Evolutionary conservation across 2,797 vertebrate species (phyloP).

Genomic region (Neostethus bicornis): DNA sequence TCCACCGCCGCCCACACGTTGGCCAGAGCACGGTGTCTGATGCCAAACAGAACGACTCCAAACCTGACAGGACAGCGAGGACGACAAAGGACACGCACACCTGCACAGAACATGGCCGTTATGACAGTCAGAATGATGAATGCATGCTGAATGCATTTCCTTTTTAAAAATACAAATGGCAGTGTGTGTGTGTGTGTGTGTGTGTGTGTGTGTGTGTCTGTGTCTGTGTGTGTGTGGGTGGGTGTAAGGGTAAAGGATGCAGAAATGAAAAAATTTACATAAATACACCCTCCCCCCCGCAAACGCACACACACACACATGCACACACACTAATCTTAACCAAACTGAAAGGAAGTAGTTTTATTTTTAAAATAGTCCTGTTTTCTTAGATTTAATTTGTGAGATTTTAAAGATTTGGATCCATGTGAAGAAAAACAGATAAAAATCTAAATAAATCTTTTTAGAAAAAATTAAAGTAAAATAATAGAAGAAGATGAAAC

Average conservation of each 20-base stretch:
- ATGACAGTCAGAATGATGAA: constrained; percentile 12
- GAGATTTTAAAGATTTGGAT: not conserved
- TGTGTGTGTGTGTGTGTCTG: not conserved
- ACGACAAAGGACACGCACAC: constrained; percentile 2
- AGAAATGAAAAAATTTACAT: constrained; percentile 17
- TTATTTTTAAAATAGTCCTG: constrained; percentile 12
- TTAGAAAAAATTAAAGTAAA: constrained; percentile 17
- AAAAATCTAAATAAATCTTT: not conserved
- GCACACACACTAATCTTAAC: constrained; percentile 5
- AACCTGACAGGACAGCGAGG: constrained; percentile 15
- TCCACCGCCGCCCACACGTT: constrained; percentile 8
- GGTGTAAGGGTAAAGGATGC: constrained; percentile 14
- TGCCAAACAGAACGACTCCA: not conserved
- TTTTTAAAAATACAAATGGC: constrained; percentile 18
- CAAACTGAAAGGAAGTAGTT: too few species aligned
- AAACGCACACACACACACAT: too few species aligned
- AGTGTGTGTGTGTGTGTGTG: constrained; percentile 1
- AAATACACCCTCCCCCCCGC: constrained; percentile 2
- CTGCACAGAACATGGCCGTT: constrained; percentile 15
- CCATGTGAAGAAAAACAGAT: not conserved
- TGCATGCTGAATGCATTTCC: constrained; percentile 18
- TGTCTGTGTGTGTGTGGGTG: not conserved
- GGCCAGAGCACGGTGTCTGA: constrained; percentile 2
- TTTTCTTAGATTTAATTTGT: constrained; percentile 4
- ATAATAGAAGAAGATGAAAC: constrained; percentile 6